Percentiles rank a stretch among this genome's conserved stretches.
Evolutionary conservation across 2,113 vertebrate genomes (phyloP).

Genomic region (Thinocorus orbignyianus): DNA sequence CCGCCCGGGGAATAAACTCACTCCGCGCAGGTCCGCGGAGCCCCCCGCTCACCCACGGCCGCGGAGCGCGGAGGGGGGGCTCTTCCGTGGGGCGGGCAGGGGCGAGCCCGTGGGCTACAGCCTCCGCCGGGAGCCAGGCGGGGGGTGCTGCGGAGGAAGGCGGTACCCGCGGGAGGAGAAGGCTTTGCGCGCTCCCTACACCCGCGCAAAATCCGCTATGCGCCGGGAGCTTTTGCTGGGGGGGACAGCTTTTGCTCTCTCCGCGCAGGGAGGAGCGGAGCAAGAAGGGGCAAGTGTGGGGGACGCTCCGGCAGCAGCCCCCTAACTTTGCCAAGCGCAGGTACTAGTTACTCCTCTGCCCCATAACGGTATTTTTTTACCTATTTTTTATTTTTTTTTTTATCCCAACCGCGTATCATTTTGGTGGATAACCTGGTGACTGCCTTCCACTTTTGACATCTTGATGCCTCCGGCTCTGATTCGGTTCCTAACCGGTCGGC

Average conservation of each 20-base stretch:
- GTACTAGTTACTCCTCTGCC: background rate
- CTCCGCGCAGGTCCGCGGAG: background rate
- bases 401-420: fast-evolving
- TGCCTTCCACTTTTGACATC: background rate
- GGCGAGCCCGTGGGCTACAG: background rate
- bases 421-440: too few species aligned
- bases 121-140: background rate
- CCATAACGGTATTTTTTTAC: background rate
- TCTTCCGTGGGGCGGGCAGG: background rate
- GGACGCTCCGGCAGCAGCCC: background rate
- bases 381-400: background rate
- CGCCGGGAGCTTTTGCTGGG: background rate
- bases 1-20: background rate
- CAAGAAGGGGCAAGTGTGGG: background rate
- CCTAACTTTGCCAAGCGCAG: background rate
- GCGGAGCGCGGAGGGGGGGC: background rate
- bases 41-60: background rate
- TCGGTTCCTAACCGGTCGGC: background rate
- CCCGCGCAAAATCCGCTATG: background rate
- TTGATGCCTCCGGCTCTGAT: background rate
- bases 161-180: background rate
- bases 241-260: background rate
- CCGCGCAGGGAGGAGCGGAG: background rate
- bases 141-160: background rate
- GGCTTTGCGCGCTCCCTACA: fast-evolving